phyloP scores from a whole-genome alignment of 2,113 vertebrate species.

The Pristiophorus japonicus region DNA sequence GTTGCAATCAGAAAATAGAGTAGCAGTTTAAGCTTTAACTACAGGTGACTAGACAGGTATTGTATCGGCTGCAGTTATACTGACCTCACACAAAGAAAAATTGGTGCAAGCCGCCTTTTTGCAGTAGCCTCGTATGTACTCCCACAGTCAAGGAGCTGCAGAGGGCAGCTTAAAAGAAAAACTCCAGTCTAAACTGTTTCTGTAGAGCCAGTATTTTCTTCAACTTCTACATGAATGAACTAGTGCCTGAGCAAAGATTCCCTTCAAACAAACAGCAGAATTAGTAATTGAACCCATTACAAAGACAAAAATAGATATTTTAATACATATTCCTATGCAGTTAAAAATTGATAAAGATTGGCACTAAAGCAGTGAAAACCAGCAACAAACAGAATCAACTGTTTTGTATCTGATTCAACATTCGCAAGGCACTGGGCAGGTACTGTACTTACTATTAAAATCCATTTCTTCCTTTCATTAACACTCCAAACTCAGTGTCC shows the following conservation, averaged over 20 bases:
- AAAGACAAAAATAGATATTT: not conserved
- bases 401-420: not conserved
- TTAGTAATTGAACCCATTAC: not conserved
- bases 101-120: too few species aligned
- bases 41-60: not conserved
- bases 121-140: not conserved
- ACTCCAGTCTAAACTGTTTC: not conserved
- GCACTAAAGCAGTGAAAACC: not conserved
- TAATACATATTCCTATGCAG: not conserved
- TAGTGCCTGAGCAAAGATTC: not conserved
- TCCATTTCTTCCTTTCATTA: not conserved
- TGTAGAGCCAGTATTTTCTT: not conserved
- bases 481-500: not conserved
- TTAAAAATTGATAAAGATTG: not conserved
- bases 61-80: not conserved
- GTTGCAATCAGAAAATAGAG: not conserved
- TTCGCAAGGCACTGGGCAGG: not conserved
- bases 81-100: not conserved
- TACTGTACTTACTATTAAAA: conserved; percentile 8
- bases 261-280: not conserved
- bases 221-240: not conserved
- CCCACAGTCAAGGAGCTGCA: not conserved
- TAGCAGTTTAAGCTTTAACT: not conserved
- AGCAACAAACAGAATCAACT: not conserved
- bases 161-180: not conserved